phyloP scores from a whole-genome alignment of 2,113 vertebrate species.

The Sclerurus mexicanus region DNA sequence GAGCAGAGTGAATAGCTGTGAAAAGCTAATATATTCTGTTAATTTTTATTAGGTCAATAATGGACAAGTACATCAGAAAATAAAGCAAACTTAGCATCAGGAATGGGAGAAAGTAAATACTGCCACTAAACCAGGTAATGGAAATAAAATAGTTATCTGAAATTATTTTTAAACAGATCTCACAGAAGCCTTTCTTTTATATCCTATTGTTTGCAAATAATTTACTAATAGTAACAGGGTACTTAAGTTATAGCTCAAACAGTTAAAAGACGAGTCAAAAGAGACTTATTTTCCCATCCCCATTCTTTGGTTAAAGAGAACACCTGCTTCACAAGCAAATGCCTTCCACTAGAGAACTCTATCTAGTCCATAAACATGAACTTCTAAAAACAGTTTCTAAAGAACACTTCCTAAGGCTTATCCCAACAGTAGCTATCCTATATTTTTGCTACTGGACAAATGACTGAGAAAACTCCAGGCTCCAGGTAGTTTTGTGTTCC shows the following conservation, averaged over 20 bases:
- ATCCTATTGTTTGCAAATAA: neutral
- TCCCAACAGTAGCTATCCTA: neutral
- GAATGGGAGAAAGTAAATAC: neutral
- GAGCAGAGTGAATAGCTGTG: neutral
- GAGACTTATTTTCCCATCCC: neutral
- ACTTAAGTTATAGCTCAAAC: neutral
- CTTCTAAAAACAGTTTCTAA: neutral
- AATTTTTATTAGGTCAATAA: neutral
- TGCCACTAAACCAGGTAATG: accelerated
- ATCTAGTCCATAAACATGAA: neutral
- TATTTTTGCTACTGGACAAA: neutral
- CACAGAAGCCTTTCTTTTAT: neutral
- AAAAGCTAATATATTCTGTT: neutral
- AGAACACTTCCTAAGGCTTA: neutral
- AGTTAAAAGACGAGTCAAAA: neutral
- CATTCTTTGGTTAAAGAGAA: neutral
- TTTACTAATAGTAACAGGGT: neutral
- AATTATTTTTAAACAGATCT: neutral
- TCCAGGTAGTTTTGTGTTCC: neutral
- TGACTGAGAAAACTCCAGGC: neutral
- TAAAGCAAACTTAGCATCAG: neutral
- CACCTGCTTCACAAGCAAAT: neutral
- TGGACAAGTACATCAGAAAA: neutral
- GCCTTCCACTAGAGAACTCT: neutral
- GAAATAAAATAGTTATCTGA: neutral